Evolutionary conservation across 2,113 vertebrate genomes (phyloP).

Genomic region (Elachura formosa): DNA sequence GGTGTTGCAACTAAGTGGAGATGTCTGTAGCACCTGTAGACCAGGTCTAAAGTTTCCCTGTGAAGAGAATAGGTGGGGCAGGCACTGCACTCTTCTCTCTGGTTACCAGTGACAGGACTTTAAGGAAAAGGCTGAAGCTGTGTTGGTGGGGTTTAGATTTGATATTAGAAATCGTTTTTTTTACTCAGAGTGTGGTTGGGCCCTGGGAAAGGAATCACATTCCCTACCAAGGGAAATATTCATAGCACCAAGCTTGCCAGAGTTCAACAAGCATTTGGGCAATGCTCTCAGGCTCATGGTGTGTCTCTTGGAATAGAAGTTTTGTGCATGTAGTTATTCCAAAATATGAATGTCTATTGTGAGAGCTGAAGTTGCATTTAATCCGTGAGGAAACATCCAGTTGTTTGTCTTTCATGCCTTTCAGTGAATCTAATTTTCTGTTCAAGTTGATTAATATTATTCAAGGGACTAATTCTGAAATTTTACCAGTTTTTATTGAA

Average conservation of each 20-base stretch:
- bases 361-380: neutral
- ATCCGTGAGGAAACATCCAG: neutral
- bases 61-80: neutral
- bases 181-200: no score
- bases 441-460: neutral
- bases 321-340: neutral
- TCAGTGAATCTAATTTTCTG: neutral
- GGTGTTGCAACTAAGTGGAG: neutral
- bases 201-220: neutral
- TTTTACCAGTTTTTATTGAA: neutral
- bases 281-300: neutral
- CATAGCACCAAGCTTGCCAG: neutral
- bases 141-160: neutral
- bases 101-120: neutral
- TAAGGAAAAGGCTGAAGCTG: neutral
- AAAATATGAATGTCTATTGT: neutral
- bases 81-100: neutral
- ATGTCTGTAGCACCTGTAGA: neutral
- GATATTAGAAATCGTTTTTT: no score
- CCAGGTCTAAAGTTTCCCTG: neutral
- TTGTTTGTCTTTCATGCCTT: neutral
- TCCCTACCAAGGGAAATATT: neutral
- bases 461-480: neutral
- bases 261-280: neutral
- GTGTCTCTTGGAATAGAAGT: neutral